Conservation (phyloP, 1,140 invertebrate genomes). For the Drosophila hydei region DNA sequence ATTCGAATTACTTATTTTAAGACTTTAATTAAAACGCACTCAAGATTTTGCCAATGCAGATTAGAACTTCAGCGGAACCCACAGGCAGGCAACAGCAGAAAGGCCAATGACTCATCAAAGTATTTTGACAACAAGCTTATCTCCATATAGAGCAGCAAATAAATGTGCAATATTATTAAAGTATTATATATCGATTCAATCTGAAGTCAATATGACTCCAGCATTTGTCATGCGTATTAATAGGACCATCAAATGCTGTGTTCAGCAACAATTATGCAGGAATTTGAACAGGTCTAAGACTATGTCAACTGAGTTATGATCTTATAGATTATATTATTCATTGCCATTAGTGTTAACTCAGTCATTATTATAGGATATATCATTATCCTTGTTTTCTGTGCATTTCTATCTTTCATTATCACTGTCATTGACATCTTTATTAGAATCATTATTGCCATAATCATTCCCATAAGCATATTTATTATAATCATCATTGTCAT, state of each 20-base stretch:
- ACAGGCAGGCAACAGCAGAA: neutral
- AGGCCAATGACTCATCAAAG: slow-evolving; percentile 7
- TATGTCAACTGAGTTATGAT: no score
- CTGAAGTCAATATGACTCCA: neutral
- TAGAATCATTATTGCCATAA: no score
- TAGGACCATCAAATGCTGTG: neutral
- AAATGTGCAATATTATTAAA: neutral
- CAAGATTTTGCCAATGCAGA: neutral
- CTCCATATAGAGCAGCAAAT: neutral
- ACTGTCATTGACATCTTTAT: no score
- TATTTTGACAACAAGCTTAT: no score
- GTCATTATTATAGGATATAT: no score
- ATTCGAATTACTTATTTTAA: slow-evolving; percentile 15
- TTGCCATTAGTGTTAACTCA: no score
- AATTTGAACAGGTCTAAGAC: neutral
- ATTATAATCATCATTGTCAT: no score
- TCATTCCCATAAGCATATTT: no score
- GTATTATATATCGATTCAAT: neutral
- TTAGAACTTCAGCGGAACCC: slow-evolving; percentile 2
- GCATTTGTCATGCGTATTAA: neutral
- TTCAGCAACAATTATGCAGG: neutral
- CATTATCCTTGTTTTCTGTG: no score
- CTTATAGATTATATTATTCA: no score
- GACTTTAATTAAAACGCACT: slow-evolving; percentile 18
- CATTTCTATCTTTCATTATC: no score